phyloP scores from a whole-genome alignment of 92 coral and sea anemone genomes.

The Porites evermanni region DNA sequence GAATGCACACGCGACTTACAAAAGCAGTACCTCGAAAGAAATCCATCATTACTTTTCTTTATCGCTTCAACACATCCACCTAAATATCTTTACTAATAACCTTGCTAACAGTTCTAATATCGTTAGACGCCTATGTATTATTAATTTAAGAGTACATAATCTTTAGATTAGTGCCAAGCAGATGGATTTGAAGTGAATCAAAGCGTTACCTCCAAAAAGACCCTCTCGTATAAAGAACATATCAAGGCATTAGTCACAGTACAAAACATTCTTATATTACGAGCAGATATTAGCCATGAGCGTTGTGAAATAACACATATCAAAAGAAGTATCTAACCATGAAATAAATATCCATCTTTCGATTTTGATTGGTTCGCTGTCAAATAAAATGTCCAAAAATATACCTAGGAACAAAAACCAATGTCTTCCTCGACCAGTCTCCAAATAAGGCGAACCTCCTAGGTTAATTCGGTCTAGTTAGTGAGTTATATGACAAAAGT shows the following conservation, averaged over 20 bases:
- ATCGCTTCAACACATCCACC: neutral
- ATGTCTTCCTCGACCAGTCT: conserved; percentile 81
- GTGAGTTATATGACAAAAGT: neutral
- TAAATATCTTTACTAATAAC: conserved; percentile 9
- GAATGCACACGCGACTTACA: neutral
- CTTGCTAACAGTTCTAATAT: neutral
- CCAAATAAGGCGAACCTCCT: conserved; percentile 82
- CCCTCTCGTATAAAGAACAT: conserved; percentile 61
- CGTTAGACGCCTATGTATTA: conserved; percentile 19
- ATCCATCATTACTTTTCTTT: neutral
- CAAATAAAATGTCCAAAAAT: neutral
- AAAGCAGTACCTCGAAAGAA: neutral
- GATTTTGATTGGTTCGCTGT: conserved; percentile 28
- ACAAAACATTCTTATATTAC: conserved; percentile 26
- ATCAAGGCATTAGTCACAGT: neutral
- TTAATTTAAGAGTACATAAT: conserved; percentile 1
- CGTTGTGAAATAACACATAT: neutral
- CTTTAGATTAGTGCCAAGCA: neutral
- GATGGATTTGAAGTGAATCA: neutral
- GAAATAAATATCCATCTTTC: neutral
- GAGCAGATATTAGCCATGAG: neutral
- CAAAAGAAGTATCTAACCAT: neutral
- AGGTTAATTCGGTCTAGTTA: conserved; percentile 9
- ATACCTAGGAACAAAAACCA: conserved; percentile 93
- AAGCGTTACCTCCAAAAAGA: conserved; percentile 26